Evolutionary conservation across 2,888 invertebrate genomes (phyloP).

Genomic region (Pollenia angustigena): DNA sequence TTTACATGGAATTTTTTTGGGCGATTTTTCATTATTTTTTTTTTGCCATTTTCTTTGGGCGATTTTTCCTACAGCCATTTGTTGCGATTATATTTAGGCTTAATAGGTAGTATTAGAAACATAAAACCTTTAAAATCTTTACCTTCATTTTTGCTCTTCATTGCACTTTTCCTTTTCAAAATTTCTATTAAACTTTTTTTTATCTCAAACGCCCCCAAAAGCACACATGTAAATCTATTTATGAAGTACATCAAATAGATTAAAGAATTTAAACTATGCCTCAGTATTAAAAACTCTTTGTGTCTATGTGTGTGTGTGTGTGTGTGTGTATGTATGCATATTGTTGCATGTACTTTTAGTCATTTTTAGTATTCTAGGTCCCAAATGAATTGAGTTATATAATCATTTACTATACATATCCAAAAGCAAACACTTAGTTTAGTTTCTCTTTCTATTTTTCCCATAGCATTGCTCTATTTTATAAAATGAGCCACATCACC

Average conservation of each 20-base stretch:
- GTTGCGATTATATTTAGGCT: too few relatives aligned
- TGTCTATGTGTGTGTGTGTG: not conserved
- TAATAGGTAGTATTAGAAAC: too few relatives aligned
- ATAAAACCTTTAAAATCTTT: not conserved
- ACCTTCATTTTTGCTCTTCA: not conserved
- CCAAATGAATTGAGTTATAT: conserved; percentile 59
- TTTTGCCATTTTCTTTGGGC: too few relatives aligned
- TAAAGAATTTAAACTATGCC: conserved; percentile 29
- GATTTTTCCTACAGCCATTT: too few relatives aligned
- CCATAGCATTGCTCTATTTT: not conserved
- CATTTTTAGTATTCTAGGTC: conserved; percentile 24
- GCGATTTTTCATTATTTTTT: too few relatives aligned
- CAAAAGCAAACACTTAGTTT: conserved; percentile 37
- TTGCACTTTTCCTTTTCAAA: not conserved
- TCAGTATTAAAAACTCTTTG: not conserved
- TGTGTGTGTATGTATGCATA: not conserved
- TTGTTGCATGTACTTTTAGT: conserved; percentile 40
- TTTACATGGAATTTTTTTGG: too few relatives aligned
- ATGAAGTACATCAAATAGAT: conserved; percentile 43
- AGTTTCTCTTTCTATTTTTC: not conserved
- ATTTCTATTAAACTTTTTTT: conserved; percentile 4
- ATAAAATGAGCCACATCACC: conserved; percentile 27
- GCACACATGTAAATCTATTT: conserved; percentile 43
- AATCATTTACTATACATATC: conserved; percentile 30
- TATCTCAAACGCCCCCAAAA: conserved; percentile 11